Evolutionary conservation across 2,113 vertebrate species (phyloP), one percentile per base, ranked within the genome.

Genomic region (Strix uralensis): DNA sequence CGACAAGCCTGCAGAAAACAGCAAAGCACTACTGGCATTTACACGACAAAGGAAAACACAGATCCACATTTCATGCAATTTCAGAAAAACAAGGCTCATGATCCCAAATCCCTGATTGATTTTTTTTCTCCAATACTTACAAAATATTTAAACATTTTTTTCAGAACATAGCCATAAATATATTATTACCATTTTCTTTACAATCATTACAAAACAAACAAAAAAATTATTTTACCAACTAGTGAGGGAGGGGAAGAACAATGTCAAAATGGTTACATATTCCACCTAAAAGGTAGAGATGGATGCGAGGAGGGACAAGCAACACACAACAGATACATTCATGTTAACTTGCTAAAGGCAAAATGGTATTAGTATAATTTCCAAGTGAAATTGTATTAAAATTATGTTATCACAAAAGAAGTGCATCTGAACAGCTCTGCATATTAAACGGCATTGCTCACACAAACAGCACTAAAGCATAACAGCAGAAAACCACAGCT

Each of bases 401-500:
- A 77, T 55, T 11, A 47, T 16, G n/a, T n/a, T 70, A 72, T 26
- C 36, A 89, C n/a, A 70, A 87, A 58, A 92, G 75, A 22, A 34
- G 52, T 44, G 54, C 58, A 58, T 34, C 32, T n/a, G 73, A 65
- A 73, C 49, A 71, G 26, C 16, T 85, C 55, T n/a, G 75, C 30
- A 57, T 4, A 4, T 59, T 65, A 75, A 80, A 15, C 3, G 59
- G 12, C 58, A 27, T 1, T 38, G 23, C 36, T 94, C 22, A 13
- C 13, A 67, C 61, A 22, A 62, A 86, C 58, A 92, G 94, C 29
- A 88, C 77, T 9, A 20, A 73, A 82, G 26, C 54, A 9, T 30
- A 82, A 95, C 65, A 75, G 65, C 52, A 96, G 65, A 88, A 97
- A 63, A 19, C 22, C 66, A 93, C 13, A 82, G 73, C 62, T 88